A percentile compares a stretch with the other conserved stretches of the same genome.
phyloP scores from a whole-genome alignment of 2,888 invertebrate species.

The Drosophila nr. fundita region DNA sequence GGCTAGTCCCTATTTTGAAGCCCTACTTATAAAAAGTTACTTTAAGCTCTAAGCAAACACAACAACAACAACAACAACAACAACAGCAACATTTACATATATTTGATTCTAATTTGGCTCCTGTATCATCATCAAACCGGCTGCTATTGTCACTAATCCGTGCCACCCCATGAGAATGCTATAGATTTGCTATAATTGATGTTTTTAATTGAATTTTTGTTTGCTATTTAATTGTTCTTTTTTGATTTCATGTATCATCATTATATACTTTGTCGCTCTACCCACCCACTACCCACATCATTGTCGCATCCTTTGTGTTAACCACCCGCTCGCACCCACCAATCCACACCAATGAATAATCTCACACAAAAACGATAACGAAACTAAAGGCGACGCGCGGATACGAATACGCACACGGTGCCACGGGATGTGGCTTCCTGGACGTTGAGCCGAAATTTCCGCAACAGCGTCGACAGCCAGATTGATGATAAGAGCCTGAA shows the following conservation, averaged over 20 bases:
- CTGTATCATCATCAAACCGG: background rate
- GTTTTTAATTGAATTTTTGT: conserved; percentile 69
- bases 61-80: conserved; percentile 2
- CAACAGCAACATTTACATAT: conserved; percentile 5
- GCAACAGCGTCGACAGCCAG: conserved; percentile 82
- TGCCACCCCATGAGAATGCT: background rate
- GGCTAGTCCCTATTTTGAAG: background rate
- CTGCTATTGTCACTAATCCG: conserved; percentile 61
- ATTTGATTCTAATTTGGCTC: background rate
- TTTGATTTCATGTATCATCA: conserved; percentile 75
- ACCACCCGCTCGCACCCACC: conserved; percentile 38
- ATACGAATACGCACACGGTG: conserved; percentile 80
- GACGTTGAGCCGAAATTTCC: conserved; percentile 83
- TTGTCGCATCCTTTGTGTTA: conserved; percentile 65
- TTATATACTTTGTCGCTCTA: conserved; percentile 57
- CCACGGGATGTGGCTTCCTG: conserved; percentile 83
- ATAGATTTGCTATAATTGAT: conserved; percentile 17
- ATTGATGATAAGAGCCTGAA: conserved; percentile 82
- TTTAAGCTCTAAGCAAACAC: background rate
- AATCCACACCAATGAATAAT: conserved; percentile 22
- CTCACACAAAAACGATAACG: conserved; percentile 8
- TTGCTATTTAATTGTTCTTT: conserved; percentile 56
- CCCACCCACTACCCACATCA: conserved; percentile 36
- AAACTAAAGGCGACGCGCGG: conserved; percentile 74
- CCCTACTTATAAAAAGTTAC: background rate